Conservation (phyloP, 2,113 vertebrate species). For the Pomatorhinus ruficollis region DNA sequence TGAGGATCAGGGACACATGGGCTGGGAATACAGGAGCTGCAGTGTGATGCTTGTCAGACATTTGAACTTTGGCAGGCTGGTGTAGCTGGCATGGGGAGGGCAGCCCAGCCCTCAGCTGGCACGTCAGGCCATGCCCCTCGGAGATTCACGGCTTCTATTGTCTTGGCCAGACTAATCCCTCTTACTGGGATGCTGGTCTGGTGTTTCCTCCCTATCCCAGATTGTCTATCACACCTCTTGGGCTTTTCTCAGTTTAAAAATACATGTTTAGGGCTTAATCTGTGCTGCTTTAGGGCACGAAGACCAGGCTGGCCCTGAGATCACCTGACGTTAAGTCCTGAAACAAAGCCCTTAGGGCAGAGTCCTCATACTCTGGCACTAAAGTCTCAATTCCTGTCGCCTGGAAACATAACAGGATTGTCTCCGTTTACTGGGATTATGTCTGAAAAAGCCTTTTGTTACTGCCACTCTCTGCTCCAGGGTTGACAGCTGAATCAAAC, state of each 20-base stretch:
- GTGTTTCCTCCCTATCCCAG: constrained; percentile 5
- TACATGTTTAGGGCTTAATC: constrained; percentile 60
- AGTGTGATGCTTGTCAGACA: constrained; percentile 58
- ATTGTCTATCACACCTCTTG: constrained; percentile 47
- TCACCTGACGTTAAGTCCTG: constrained; percentile 54
- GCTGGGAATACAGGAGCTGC: constrained; percentile 59
- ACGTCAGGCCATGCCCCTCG: constrained; percentile 30
- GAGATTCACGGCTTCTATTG: constrained; percentile 49
- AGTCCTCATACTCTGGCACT: constrained; percentile 54
- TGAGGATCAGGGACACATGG: constrained; percentile 60
- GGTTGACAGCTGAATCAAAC: constrained; percentile 62
- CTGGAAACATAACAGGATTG: constrained; percentile 68
- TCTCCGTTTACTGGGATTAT: constrained; percentile 61
- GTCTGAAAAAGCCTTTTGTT: constrained; percentile 65
- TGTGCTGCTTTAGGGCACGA: constrained; percentile 52
- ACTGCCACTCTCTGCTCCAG: constrained; percentile 40
- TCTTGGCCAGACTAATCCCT: constrained; percentile 56
- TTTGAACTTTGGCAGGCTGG: constrained; percentile 60
- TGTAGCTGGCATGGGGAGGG: constrained; percentile 50
- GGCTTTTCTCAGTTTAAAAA: constrained; percentile 55
- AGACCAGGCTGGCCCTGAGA: constrained; percentile 49
- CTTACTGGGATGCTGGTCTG: background rate
- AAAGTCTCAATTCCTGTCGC: constrained; percentile 60
- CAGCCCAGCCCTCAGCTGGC: constrained; percentile 61
- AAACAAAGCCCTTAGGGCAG: constrained; percentile 59